These are phyloP conservation scores for Cardiocondyla obscurior DNA, from an alignment of 1,140 invertebrate genomes.

Conservation along the genomic window DNA sequence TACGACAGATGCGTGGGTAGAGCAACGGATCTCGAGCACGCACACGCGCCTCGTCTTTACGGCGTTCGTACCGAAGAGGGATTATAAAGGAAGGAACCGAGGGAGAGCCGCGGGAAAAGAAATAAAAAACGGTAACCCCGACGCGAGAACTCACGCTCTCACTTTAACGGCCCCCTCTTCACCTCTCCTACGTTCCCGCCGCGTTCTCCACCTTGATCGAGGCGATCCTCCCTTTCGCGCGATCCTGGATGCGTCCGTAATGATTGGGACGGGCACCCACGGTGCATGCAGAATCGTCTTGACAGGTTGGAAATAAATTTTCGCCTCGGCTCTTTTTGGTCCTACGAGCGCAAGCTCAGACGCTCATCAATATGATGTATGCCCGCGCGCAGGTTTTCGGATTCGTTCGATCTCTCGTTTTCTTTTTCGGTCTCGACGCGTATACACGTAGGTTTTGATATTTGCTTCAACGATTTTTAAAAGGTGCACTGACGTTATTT, in stretches of 20 bases:
- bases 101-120: neutral
- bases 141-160: slow-evolving; percentile 16
- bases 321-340: slow-evolving; percentile 22
- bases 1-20: slow-evolving; percentile 55
- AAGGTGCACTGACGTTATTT: too few species aligned
- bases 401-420: slow-evolving; percentile 15
- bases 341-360: neutral
- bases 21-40: slow-evolving; percentile 70
- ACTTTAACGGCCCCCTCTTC: neutral
- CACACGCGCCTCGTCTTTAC: slow-evolving; percentile 67
- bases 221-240: slow-evolving; percentile 48
- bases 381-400: neutral
- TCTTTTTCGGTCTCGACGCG: neutral
- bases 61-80: slow-evolving; percentile 41
- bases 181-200: neutral
- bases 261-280: slow-evolving; percentile 66
- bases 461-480: neutral
- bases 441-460: neutral
- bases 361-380: neutral
- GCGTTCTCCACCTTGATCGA: neutral
- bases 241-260: slow-evolving; percentile 57
- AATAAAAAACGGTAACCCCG: slow-evolving; percentile 2
- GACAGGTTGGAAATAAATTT: slow-evolving; percentile 75
- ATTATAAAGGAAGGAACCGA: slow-evolving; percentile 21
- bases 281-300: slow-evolving; percentile 71